Percentiles rank a stretch among this genome's conserved stretches.
Conservation (phyloP, 2,888 invertebrate genomes). For the Dasysyrphus tricinctus region DNA sequence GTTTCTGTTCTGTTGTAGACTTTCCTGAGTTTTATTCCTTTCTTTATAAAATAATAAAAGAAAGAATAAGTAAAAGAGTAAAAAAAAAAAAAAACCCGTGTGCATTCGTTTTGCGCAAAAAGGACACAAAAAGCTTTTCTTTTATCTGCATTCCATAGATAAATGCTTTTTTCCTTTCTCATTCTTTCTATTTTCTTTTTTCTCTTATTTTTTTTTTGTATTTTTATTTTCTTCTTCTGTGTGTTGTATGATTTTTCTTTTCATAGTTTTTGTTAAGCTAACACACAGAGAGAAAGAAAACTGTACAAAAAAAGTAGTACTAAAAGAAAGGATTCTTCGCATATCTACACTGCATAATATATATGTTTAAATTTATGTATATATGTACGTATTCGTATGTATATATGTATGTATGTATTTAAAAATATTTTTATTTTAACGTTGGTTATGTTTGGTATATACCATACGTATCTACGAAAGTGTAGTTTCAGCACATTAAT, state of each 20-base stretch:
- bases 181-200: slow-evolving; percentile 22
- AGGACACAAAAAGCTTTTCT: slow-evolving; percentile 73
- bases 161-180: slow-evolving; percentile 39
- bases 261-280: slow-evolving; percentile 61
- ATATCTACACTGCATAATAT: slow-evolving; percentile 14
- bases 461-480: background rate
- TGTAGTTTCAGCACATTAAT: slow-evolving; percentile 27
- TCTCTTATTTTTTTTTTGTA: slow-evolving; percentile 1
- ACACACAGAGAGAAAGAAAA: slow-evolving; percentile 14
- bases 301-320: slow-evolving; percentile 17
- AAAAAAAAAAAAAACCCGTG: slow-evolving; percentile 24
- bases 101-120: slow-evolving; percentile 63
- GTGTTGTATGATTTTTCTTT: slow-evolving; percentile 60
- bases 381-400: too few species aligned
- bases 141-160: slow-evolving; percentile 64
- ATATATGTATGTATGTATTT: background rate
- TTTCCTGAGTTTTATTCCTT: slow-evolving; percentile 21
- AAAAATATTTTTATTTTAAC: slow-evolving; percentile 5
- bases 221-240: slow-evolving; percentile 37
- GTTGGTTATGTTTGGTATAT: slow-evolving; percentile 12
- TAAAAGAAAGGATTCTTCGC: slow-evolving; percentile 31
- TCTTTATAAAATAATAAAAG: slow-evolving; percentile 37
- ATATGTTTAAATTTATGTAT: background rate
- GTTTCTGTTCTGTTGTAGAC: background rate
- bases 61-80: slow-evolving; percentile 21